Evolutionary conservation across 2,797 vertebrate species (phyloP), one percentile per base, ranked within the genome.

Genomic region (Arnoldichthys spilopterus): DNA sequence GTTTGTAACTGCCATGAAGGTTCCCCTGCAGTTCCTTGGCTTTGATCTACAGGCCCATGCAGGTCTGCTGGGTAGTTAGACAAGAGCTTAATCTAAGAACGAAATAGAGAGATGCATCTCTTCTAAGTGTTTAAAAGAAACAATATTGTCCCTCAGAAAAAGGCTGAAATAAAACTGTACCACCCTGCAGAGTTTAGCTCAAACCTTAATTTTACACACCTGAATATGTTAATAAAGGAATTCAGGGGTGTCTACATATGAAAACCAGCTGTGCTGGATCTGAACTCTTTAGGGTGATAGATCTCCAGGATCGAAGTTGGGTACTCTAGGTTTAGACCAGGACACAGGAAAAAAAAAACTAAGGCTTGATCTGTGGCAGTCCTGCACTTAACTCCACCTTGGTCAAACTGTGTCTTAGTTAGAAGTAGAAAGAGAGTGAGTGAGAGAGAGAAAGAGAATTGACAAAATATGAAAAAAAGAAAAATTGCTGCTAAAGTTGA

Each of bases 331-430:
- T 3, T 34, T 37, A 22, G 18, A 63, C 18, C 15, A 6, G 11
- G 6, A 34, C 32, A 64, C 40, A 64, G 1, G 34, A 9, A 74
- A 86, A 86, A 4, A 68, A 87, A 75, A 86, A 85, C 92, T n/a
- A 90, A 78, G 28, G 3, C 82, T 84, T 92, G 91, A 92, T 91
- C 92, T 89, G 28, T 92, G 91, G 91, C 91, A 92, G 87, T 79
- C 75, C 32, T n/a, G 45, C 66, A 74, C 45, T 28, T 86, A 83
- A 20, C 20, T 45, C 66, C 89, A 87, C 85, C 24, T 0, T 87
- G 87, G 78, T 86, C 86, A 85, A 82, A 87, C 86, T 4, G 49
- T 64, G 68, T 64, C 34, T 81, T 80, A 66, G 54, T 43, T n/a
- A 59, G 54, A 45, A 16, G 12, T 43, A 37, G 16, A 4, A 53